A percentile compares a stretch with the other conserved stretches of the same genome.
These are phyloP conservation scores for Choloepus hoffmanni DNA, from an alignment of 2,113 vertebrate genomes.

Conservation along the genomic window DNA sequence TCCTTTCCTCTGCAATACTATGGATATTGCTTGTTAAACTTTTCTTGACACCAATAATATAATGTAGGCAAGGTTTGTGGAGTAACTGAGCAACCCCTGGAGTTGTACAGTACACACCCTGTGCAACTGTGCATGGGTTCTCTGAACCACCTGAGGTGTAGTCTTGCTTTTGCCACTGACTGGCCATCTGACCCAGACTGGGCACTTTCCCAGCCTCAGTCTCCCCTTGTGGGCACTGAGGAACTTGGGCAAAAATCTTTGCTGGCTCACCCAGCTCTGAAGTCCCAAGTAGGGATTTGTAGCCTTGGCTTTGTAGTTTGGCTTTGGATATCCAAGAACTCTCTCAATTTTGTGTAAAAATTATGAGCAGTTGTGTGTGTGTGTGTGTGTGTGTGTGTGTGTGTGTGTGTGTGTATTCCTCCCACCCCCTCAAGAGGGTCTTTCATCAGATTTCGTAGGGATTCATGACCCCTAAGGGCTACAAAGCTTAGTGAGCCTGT, in stretches of 20 bases:
- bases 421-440: background rate
- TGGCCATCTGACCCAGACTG: background rate
- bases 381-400: background rate
- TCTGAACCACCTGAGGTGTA: background rate
- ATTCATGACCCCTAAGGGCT: background rate
- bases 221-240: background rate
- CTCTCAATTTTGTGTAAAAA: background rate
- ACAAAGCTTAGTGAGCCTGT: background rate
- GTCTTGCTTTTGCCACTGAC: background rate
- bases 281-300: background rate
- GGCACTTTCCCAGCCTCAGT: background rate
- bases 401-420: background rate
- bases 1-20: background rate
- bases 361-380: background rate
- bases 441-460: background rate
- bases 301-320: background rate
- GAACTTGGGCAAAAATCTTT: background rate
- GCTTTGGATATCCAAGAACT: background rate
- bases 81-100: background rate
- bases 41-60: background rate
- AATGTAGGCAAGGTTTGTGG: background rate
- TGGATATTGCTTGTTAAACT: background rate
- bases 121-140: background rate
- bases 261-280: background rate
- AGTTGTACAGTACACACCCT: background rate